A percentile compares a stretch with the other conserved stretches of the same genome.
Evolutionary conservation across 1,140 invertebrate genomes (phyloP).

Genomic region (Mesaphorura yosii): DNA sequence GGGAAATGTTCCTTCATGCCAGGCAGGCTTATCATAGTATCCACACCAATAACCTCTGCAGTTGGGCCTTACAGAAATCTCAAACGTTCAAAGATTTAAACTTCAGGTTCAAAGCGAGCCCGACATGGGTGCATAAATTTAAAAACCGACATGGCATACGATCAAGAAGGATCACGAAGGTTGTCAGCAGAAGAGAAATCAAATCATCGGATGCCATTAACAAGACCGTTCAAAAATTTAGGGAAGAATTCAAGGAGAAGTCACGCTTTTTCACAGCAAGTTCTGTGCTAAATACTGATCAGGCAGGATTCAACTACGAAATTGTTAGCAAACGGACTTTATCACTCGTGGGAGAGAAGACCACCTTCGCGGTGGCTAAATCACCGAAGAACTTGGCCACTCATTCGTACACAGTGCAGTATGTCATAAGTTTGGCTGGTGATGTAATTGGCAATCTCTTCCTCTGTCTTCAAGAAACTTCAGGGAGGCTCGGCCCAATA

Average conservation of each 20-base stretch:
- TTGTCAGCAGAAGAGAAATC: constrained; percentile 3
- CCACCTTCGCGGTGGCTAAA: neutral
- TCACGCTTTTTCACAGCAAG: neutral
- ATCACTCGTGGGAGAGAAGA: constrained; percentile 6
- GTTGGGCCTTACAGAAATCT: too few species aligned
- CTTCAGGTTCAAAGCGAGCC: too few species aligned
- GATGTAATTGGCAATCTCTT: too few species aligned
- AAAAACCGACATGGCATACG: neutral
- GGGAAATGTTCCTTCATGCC: too few species aligned
- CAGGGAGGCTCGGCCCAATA: constrained; percentile 4
- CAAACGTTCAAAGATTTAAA: too few species aligned
- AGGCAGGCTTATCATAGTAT: too few species aligned
- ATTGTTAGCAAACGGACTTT: neutral
- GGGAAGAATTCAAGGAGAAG: neutral
- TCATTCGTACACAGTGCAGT: constrained; percentile 14
- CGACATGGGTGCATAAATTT: too few species aligned
- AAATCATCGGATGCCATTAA: neutral
- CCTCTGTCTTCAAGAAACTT: constrained; percentile 13
- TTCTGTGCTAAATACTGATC: constrained; percentile 11
- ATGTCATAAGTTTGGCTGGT: constrained; percentile 7
- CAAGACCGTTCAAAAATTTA: neutral
- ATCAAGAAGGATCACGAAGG: constrained; percentile 1
- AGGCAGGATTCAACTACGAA: constrained; percentile 5
- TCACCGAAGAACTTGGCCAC: constrained; percentile 8
- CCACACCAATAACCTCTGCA: too few species aligned